Evolutionary conservation across 1,140 invertebrate species (phyloP).

Genomic region (Bombus terrestris): DNA sequence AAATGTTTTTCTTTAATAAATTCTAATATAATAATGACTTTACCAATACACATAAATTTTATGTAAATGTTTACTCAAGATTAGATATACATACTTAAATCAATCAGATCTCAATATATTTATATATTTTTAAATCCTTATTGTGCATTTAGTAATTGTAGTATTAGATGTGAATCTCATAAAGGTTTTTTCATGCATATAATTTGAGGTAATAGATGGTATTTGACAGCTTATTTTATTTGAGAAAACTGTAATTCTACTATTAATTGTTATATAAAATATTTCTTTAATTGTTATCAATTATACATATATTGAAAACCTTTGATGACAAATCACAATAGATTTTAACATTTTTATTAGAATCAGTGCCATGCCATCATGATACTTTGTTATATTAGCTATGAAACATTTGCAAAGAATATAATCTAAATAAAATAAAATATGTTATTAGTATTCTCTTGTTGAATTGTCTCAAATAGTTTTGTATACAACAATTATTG

Average conservation of each 20-base stretch:
- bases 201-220: slow-evolving; percentile 25
- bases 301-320: background rate
- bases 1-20: slow-evolving; percentile 27
- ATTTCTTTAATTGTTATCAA: slow-evolving; percentile 19
- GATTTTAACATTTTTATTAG: slow-evolving; percentile 51
- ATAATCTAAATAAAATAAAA: slow-evolving; percentile 15
- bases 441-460: background rate
- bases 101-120: slow-evolving; percentile 61
- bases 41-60: slow-evolving; percentile 9
- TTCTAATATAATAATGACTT: slow-evolving; percentile 19
- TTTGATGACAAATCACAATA: slow-evolving; percentile 25
- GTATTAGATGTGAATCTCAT: slow-evolving; percentile 45
- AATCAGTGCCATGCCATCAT: slow-evolving; percentile 23
- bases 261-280: slow-evolving; percentile 34
- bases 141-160: slow-evolving; percentile 60
- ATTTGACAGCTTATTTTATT: background rate
- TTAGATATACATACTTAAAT: slow-evolving; percentile 39
- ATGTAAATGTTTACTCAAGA: slow-evolving; percentile 32
- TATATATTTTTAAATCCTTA: slow-evolving; percentile 56
- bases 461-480: background rate
- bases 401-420: slow-evolving; percentile 24
- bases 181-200: slow-evolving; percentile 1
- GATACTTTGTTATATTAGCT: background rate
- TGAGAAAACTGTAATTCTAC: slow-evolving; percentile 24
- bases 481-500: slow-evolving; percentile 22